phyloP scores from a whole-genome alignment of 92 coral and sea anemone species.

The Zoanthus sansibaricus region DNA sequence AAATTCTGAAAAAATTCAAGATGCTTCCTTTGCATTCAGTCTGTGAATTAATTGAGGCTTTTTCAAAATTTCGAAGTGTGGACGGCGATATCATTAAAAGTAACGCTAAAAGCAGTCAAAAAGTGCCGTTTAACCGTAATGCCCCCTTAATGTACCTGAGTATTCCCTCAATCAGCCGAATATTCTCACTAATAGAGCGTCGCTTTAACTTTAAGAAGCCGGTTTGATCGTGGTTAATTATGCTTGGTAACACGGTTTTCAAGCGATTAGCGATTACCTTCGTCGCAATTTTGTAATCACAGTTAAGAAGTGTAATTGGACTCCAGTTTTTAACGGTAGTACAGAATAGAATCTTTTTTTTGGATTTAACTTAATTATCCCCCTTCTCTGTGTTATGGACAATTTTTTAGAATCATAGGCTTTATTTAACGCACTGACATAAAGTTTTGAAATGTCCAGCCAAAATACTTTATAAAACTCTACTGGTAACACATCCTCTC shows the following conservation, averaged over 20 bases:
- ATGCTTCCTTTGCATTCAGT: too few species aligned
- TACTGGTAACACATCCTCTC: neutral
- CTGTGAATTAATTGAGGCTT: too few species aligned
- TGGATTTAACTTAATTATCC: conserved; percentile 13
- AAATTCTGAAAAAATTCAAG: too few species aligned
- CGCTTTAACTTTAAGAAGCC: too few species aligned
- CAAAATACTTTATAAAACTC: conserved; percentile 11
- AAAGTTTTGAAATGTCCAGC: neutral
- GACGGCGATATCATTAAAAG: too few species aligned
- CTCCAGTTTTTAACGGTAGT: neutral
- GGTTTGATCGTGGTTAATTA: conserved; percentile 46
- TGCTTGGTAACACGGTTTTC: conserved; percentile 30
- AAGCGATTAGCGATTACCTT: conserved; percentile 32
- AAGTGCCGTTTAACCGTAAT: too few species aligned
- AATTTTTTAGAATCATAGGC: conserved; percentile 11
- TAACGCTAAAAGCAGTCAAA: too few species aligned
- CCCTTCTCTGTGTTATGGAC: conserved; percentile 21
- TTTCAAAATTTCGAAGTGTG: too few species aligned
- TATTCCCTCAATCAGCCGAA: too few species aligned
- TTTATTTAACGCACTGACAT: neutral
- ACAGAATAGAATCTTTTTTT: neutral
- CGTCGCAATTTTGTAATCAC: conserved; percentile 5
- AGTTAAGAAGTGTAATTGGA: neutral
- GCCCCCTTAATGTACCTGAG: too few species aligned
- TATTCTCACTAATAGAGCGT: too few species aligned